Conservation (phyloP, 2,797 vertebrate genomes). For the Carcharodon carcharias region DNA sequence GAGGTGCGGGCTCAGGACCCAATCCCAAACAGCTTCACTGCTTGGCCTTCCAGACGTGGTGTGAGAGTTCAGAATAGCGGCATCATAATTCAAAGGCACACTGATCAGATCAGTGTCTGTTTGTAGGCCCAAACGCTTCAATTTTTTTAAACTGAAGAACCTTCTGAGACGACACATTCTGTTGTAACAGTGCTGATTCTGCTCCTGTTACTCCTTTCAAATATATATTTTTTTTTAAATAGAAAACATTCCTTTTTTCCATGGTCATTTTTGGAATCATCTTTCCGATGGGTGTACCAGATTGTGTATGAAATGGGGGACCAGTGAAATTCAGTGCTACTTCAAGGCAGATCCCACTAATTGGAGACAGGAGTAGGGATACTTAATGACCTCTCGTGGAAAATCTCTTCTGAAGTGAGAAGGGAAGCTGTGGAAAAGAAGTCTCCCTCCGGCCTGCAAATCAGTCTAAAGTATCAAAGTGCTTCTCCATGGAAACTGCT, state of each 20-base stretch:
- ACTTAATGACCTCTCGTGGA: neutral
- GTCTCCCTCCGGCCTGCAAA: neutral
- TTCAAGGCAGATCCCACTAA: neutral
- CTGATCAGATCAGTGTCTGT: too few species aligned
- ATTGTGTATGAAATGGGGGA: neutral
- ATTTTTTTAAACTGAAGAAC: too few species aligned
- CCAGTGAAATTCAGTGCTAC: neutral
- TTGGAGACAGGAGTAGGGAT: neutral
- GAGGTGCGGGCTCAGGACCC: too few species aligned
- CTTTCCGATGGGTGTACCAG: neutral
- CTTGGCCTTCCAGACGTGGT: too few species aligned
- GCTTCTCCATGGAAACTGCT: slow-evolving; percentile 19
- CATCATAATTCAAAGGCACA: too few species aligned
- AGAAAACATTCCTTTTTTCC: neutral
- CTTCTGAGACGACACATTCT: too few species aligned
- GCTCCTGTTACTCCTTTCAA: too few species aligned
- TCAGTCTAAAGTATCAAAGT: neutral
- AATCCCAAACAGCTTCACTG: too few species aligned
- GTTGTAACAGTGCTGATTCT: too few species aligned
- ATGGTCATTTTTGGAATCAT: neutral
- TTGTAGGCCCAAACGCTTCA: too few species aligned
- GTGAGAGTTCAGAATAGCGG: too few species aligned
- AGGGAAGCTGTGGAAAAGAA: neutral
- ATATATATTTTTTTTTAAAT: neutral
- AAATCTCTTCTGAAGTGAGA: neutral